Conservation (phyloP, 2,888 invertebrate species). For the Protophormia terraenovae region DNA sequence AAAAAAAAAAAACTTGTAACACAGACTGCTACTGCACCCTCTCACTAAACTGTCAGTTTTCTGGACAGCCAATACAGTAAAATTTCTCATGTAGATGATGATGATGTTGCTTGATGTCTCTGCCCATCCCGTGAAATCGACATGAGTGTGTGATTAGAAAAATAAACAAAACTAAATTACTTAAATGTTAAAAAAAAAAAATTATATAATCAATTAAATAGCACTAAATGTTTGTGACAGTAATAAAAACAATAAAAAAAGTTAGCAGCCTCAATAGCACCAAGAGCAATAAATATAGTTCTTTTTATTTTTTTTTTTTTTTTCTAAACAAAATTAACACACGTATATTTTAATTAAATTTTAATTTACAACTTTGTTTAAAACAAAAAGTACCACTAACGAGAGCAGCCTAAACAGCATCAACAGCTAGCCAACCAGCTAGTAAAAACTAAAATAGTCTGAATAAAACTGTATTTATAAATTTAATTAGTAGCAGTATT, state of each 20-base stretch:
- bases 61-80: neutral
- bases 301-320: conserved; percentile 6
- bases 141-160: conserved; percentile 14
- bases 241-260: conserved; percentile 20
- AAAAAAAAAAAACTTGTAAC: neutral
- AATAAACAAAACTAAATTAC: conserved; percentile 9
- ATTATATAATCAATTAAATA: conserved; percentile 30
- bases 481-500: conserved; percentile 3
- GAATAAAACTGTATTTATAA: neutral
- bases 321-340: conserved; percentile 18
- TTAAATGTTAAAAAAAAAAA: conserved; percentile 2
- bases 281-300: neutral
- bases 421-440: neutral
- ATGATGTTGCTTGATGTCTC: too few species aligned
- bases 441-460: neutral
- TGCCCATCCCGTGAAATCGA: conserved; percentile 24
- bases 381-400: conserved; percentile 8
- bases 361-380: conserved; percentile 51
- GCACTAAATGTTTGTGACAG: conserved; percentile 37
- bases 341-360: conserved; percentile 46
- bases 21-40: neutral
- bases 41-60: neutral
- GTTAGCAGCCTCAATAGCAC: neutral
- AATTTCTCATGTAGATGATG: neutral
- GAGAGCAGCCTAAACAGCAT: neutral